phyloP scores from a whole-genome alignment of 2,888 invertebrate genomes.

The Eilema depressum region DNA sequence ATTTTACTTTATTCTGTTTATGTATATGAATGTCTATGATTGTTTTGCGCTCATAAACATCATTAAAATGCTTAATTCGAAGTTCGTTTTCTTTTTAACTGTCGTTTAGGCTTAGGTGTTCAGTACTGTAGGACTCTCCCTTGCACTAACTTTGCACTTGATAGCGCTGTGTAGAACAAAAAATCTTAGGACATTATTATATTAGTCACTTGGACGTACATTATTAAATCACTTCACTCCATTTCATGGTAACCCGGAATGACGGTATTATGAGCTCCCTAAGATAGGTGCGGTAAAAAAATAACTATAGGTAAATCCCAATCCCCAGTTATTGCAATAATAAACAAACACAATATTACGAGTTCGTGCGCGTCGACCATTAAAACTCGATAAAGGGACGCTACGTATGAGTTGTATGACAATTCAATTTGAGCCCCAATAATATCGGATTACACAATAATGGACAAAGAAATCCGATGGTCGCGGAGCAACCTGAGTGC shows the following conservation, averaged over 20 bases:
- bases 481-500: constrained; percentile 59
- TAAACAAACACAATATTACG: constrained; percentile 44
- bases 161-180: too few species aligned
- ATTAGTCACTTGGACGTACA: too few species aligned
- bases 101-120: too few species aligned
- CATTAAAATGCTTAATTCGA: too few species aligned
- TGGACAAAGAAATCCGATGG: constrained; percentile 78
- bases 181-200: too few species aligned
- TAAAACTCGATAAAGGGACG: constrained; percentile 66
- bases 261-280: neutral
- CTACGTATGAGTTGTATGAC: constrained; percentile 78
- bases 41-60: too few species aligned
- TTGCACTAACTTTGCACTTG: too few species aligned
- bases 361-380: constrained; percentile 73
- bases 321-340: constrained; percentile 33
- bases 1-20: too few species aligned
- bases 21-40: too few species aligned
- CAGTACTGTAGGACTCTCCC: too few species aligned
- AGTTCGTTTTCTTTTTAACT: too few species aligned
- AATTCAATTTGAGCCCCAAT: constrained; percentile 84
- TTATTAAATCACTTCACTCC: neutral
- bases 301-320: constrained; percentile 3
- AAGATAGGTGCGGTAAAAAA: neutral
- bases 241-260: too few species aligned
- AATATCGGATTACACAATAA: constrained; percentile 82